phyloP scores from a whole-genome alignment of 2,888 invertebrate species.

The Lithodes maja region DNA sequence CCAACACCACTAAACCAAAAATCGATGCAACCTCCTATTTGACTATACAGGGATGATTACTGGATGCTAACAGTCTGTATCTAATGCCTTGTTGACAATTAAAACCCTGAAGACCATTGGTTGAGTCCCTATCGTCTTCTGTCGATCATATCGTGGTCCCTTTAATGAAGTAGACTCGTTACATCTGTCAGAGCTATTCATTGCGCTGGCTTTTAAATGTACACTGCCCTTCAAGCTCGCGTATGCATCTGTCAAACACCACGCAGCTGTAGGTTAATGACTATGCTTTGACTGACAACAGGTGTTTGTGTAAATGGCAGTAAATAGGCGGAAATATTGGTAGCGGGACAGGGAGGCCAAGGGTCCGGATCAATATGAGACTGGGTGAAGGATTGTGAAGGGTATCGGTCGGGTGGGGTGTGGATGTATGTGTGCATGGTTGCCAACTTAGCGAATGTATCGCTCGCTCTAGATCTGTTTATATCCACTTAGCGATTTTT shows the following conservation, averaged over 20 bases:
- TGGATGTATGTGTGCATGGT: neutral
- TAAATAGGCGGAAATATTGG: too few relatives aligned
- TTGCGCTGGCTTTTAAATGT: neutral
- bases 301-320: neutral
- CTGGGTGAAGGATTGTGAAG: neutral
- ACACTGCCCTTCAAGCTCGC: too few relatives aligned
- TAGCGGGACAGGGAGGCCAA: neutral
- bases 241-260: too few relatives aligned
- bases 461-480: too few relatives aligned
- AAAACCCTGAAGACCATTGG: neutral
- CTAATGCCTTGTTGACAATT: neutral
- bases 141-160: neutral
- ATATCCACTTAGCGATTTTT: too few relatives aligned
- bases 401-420: neutral
- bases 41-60: neutral
- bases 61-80: neutral
- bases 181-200: neutral
- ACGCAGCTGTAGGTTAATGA: too few relatives aligned
- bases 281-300: neutral
- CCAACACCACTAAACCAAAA: neutral
- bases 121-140: neutral
- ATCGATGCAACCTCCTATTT: constrained; percentile 9
- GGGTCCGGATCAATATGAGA: neutral
- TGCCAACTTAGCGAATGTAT: too few relatives aligned
- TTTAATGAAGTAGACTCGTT: constrained; percentile 30